Base-by-base conservation (phyloP, 2,797 vertebrate genomes). In the Micrastur ruficollis region DNA sequence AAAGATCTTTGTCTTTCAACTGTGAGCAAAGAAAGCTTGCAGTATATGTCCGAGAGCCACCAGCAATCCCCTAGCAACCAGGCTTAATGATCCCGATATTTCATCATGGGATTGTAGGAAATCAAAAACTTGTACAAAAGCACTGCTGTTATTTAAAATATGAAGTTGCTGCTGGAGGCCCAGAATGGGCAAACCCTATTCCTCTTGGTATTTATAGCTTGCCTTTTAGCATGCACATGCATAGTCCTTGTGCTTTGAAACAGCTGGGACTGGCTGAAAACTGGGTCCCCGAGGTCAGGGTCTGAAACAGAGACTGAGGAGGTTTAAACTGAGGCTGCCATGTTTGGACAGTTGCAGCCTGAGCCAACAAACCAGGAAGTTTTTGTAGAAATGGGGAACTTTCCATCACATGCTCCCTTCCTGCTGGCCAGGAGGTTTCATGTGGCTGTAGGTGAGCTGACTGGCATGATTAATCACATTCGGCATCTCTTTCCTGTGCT, bases 1-100 rank as follows among this genome's bases (percentile, higher is more conserved):
- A 96, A 96, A 95, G 95, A 92, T 91, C 96, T 95, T 96, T 97
- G 96, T 96, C 82, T 86, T 78, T 82, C 44, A 76, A 47, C 94
- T 78, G 85, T 15, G 55, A 78, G 93, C 79, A 81, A 78, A 95
- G 95, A 95, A 91, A 94, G 94, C 93, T 93, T 1, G 0, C n/a
- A 80, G 90, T 94, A 36, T 95, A 89, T 88, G 72, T 85, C 90
- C 3, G 8, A 94, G 84, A 89, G 83, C 62, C 89, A 56, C 92
- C 91, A 95, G 89, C 70, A 91, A 95, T 96, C 81, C 95, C 96
- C 81, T 96, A 89, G 95, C 96, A 97, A 97, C 94, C 85, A 71
- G 72, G 67, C 88, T 86, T 90, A 70, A 83, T 50, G 86, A 83
- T 96, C 82, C 80, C 2, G 6, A 40, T 81, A 22, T 72, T 93